A percentile compares a stretch with the other conserved stretches of the same genome.
Conservation (phyloP, 2,113 vertebrate genomes). For the Columba janthina region DNA sequence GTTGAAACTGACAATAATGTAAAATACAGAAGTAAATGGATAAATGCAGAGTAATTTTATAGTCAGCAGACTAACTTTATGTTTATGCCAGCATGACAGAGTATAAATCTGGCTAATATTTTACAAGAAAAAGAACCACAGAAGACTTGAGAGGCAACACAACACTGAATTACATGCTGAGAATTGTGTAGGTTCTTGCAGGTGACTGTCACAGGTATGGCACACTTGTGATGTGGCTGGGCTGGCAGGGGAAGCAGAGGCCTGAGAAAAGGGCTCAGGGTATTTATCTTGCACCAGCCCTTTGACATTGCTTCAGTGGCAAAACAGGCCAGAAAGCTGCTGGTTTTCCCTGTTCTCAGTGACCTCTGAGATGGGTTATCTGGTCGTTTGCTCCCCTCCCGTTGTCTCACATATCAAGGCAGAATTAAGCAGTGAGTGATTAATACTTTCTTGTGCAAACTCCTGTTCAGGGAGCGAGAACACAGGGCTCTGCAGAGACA, state of each 20-base stretch:
- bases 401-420: not conserved
- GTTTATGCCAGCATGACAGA: not conserved
- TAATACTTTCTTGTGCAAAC: not conserved
- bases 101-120: not conserved
- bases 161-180: not conserved
- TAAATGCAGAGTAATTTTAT: not conserved
- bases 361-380: not conserved
- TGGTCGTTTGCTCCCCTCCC: not conserved
- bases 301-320: not conserved
- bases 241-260: not conserved
- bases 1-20: not conserved
- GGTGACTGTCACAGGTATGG: not conserved
- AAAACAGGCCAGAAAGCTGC: not conserved
- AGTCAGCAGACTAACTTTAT: not conserved
- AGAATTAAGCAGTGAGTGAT: not conserved
- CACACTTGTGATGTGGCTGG: not conserved
- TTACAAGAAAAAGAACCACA: not conserved
- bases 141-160: not conserved
- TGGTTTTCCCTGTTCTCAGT: not conserved
- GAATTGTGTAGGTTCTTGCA: not conserved
- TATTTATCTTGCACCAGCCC: not conserved
- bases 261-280: not conserved
- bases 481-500: not conserved
- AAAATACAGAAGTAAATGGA: not conserved
- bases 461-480: not conserved